Evolutionary conservation across 2,797 vertebrate genomes (phyloP), one percentile per base, ranked within the genome.

Genomic region (Cottoperca gobio): DNA sequence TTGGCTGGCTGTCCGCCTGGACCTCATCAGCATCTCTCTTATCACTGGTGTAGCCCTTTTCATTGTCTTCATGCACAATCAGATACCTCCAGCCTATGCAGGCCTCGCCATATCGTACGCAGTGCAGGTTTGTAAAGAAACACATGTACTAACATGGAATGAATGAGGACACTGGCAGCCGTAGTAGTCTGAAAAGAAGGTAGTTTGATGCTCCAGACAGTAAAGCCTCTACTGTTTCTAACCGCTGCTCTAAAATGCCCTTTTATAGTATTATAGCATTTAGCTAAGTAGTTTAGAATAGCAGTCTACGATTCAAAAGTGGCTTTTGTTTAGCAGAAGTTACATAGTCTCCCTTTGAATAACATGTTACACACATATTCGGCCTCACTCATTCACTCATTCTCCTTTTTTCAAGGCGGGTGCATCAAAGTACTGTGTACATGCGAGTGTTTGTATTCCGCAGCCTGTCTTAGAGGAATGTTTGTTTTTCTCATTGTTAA

Each of bases 1-100:
- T 54, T 96, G 96, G 96, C 88, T 96, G 77, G 95, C 96, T 12
- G 94, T 96, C 49, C 94, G 95, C 60, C 91, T 96, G 75, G 96
- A 96, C 89, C 87, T 96, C 76, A 95, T 96, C 87, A 96, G 95
- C 82, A 95, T 95, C 79, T 65, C 79, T 21, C 92, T 96, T 70
- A 94, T 95, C 88, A 95, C 95, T 33, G 57, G 83, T 21, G 93
- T 95, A 23, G 93, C 95, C 17, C 85, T 96, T 63, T 76, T 96
- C 73, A 95, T 96, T 57, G 92, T 96, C 79, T 86, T 95, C 85
- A 96, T 95, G 94, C 95, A 95, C 71, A 93, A 93, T 82, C 92
- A 92, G 62, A 95, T 96, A 85, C 84, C 95, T 73, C 93, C 95
- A 46, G 94, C 96, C 35, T 95, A 94, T 10, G 95, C 96, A 12